A percentile compares a stretch with the other conserved stretches of the same genome.
These are phyloP conservation scores for Herpailurus yagouaroundi DNA, from an alignment of 2,113 vertebrate species.

Conservation along the genomic window DNA sequence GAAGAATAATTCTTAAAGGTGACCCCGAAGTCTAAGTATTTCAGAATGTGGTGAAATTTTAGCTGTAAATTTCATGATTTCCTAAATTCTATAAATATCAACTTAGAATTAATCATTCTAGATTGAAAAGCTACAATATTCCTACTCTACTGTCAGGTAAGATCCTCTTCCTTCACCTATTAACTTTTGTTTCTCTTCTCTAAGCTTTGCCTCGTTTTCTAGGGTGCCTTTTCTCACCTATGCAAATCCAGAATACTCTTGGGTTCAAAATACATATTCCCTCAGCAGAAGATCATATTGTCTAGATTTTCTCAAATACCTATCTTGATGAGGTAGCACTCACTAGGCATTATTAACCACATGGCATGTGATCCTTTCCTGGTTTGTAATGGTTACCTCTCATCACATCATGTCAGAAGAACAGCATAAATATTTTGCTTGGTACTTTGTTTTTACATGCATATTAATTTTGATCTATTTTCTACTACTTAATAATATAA, in stretches of 20 bases:
- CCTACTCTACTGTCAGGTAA: background rate
- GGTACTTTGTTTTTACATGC: background rate
- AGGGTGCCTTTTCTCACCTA: background rate
- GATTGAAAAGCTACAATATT: background rate
- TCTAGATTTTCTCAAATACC: background rate
- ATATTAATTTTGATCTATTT: slow-evolving; percentile 5
- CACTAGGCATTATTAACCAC: background rate
- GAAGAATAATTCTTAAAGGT: background rate
- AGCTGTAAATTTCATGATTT: background rate
- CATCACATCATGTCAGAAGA: background rate
- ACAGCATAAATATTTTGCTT: background rate
- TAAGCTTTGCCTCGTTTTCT: background rate
- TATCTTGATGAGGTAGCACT: background rate
- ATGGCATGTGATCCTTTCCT: background rate
- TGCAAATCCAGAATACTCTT: background rate
- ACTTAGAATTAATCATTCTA: background rate
- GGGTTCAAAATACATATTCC: background rate
- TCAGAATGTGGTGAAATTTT: background rate
- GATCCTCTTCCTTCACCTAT: background rate
- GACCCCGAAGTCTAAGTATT: background rate
- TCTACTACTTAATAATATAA: background rate
- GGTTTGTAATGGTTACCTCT: background rate
- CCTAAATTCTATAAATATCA: background rate
- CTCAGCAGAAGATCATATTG: background rate
- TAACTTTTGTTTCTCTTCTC: background rate